A percentile compares a stretch with the other conserved stretches of the same genome.
Conservation (phyloP, 1,140 invertebrate genomes). For the Epicauta chinensis region DNA sequence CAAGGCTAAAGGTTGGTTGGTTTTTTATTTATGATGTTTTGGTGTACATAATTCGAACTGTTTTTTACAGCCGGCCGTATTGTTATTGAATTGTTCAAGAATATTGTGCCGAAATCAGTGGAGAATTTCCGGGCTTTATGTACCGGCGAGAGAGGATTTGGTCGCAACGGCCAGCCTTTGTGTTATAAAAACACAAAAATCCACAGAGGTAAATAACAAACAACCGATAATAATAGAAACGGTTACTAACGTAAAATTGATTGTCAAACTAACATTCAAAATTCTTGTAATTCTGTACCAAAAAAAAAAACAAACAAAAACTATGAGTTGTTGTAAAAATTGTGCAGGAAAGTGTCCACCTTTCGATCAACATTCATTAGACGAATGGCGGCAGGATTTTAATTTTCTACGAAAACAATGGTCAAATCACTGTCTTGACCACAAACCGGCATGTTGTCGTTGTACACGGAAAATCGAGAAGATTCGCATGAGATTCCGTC, state of each 20-base stretch:
- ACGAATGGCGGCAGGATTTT: conserved; percentile 17
- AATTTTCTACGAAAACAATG: conserved; percentile 11
- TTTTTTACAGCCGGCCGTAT: conserved; percentile 65
- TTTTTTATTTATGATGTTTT: conserved; percentile 8
- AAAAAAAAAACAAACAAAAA: too few relatives aligned
- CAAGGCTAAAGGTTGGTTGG: conserved; percentile 27
- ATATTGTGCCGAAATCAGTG: conserved; percentile 83
- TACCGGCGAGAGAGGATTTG: conserved; percentile 76
- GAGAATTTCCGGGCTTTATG: conserved; percentile 89
- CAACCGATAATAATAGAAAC: too few relatives aligned
- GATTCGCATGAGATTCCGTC: conserved; percentile 22
- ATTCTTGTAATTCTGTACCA: too few relatives aligned
- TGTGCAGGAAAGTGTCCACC: background rate
- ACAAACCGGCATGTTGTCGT: background rate
- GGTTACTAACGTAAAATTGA: too few relatives aligned
- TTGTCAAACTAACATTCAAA: too few relatives aligned
- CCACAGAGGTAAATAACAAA: conserved; percentile 60
- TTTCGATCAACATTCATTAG: background rate
- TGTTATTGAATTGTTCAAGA: conserved; percentile 71
- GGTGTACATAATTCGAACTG: conserved; percentile 15
- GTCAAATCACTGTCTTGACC: conserved; percentile 2
- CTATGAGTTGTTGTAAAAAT: background rate
- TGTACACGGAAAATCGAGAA: conserved; percentile 9
- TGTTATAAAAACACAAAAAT: conserved; percentile 71
- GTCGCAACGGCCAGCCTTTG: conserved; percentile 58